Base-by-base conservation (phyloP, 2,797 vertebrate genomes). In the Cephalopachus bancanus region DNA sequence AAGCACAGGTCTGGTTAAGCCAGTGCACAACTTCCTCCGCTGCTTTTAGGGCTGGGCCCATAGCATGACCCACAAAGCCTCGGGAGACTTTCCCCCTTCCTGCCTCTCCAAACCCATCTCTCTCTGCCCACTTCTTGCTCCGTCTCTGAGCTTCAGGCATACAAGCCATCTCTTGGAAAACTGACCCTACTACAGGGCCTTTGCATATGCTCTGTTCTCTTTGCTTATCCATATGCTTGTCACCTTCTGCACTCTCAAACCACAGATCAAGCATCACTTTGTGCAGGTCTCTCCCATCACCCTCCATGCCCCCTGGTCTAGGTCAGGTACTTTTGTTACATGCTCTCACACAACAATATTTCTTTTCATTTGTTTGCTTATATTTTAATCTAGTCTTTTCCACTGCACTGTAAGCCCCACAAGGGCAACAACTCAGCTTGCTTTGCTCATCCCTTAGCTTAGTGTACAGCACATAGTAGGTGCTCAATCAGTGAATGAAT, bases 261-360 rank as follows among this genome's bases (percentile, higher is more conserved):
- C 20, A 90, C 80, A 86, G 57, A 60, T 17, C 55, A 12, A 84
- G 11, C 37, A 37, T 24, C 11, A 11, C 16, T 72, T 67, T 0
- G 0, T 62, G 19, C 17, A 85, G 20, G 19, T 22, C 9, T 65
- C 72, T 76, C n/a, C 19, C 10, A 14, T 12, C 10, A 3, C 19
- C 15, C 10, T 49, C 3, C 44, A 17, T 3, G 0, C 1, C 30
- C 10, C 33, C 4, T 59, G 3, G 30, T 53, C 60, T 14, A 19
- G 22, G 12, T 17, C 26, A 28, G 11, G 49, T 60, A 64, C 12
- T 6, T 37, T 71, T 19, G 12, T 67, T 19, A 37, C 5, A 26
- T 11, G 37, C 0, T 3, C 2, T 72, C 57, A 10, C 14, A 37
- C 6, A 28, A 37, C 6, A 7, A 6, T 16, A 44, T 26, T 53